Percentiles rank a stretch among this genome's conserved stretches.
Evolutionary conservation across 35 echinoderm and acorn worm genomes (phyloP).

Genomic region (Lytechinus pictus): DNA sequence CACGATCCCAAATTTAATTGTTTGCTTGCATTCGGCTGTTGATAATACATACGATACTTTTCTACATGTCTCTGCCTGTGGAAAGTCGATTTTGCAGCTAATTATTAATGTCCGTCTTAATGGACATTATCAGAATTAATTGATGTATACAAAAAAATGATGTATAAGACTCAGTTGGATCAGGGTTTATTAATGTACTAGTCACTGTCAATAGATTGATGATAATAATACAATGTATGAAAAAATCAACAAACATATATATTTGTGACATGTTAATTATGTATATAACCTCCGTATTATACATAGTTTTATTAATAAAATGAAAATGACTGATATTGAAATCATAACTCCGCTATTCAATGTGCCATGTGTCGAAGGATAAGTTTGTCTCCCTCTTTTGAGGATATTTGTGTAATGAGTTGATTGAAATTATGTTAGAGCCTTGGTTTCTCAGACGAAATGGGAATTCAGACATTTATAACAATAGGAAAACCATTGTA

Average conservation of each 20-base stretch:
- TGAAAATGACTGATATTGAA: neutral
- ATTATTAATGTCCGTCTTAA: too few species aligned
- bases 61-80: too few species aligned
- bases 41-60: too few species aligned
- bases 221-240: neutral
- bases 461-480: too few species aligned
- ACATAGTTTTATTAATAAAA: conserved; percentile 21
- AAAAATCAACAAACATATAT: neutral
- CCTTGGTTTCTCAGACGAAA: too few species aligned
- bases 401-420: too few species aligned
- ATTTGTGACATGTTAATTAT: neutral
- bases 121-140: neutral
- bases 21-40: too few species aligned
- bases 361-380: neutral
- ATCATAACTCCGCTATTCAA: neutral
- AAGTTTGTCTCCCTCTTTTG: neutral
- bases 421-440: too few species aligned
- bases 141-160: neutral
- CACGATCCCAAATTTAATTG: too few species aligned
- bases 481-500: too few species aligned
- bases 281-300: conserved; percentile 12
- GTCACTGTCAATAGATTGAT: neutral
- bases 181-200: neutral
- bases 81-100: too few species aligned
- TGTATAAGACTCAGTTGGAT: neutral